phyloP scores from a whole-genome alignment of 2,797 vertebrate species.

The Takifugu rubripes region DNA sequence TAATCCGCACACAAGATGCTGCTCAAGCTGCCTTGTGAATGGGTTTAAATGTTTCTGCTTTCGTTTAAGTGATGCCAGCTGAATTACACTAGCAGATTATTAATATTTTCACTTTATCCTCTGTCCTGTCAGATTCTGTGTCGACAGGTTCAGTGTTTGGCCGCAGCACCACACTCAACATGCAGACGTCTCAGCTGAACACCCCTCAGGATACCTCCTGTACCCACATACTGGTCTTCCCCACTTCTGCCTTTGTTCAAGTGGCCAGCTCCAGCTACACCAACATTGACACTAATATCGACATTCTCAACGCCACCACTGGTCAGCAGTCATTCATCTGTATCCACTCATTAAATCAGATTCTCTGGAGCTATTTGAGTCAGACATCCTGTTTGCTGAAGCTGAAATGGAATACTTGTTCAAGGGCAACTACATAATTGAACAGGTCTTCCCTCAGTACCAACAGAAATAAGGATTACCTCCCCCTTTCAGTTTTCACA shows the following conservation, averaged over 20 bases:
- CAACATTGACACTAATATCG: constrained; percentile 94
- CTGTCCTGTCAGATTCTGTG: constrained; percentile 83
- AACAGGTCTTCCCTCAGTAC: constrained; percentile 4
- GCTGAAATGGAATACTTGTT: constrained; percentile 9
- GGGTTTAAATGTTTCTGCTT: no score
- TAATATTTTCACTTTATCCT: constrained; percentile 73
- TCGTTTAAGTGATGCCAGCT: no score
- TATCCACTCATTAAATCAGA: constrained; percentile 66
- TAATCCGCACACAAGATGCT: no score
- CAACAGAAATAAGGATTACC: no score
- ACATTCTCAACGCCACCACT: constrained; percentile 94
- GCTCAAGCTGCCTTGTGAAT: no score
- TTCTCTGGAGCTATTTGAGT: constrained; percentile 16
- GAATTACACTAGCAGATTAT: constrained; percentile 80
- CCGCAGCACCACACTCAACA: constrained; percentile 96
- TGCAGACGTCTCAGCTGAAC: constrained; percentile 97
- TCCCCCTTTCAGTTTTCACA: no score
- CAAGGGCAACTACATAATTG: constrained; percentile 14
- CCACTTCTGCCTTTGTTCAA: constrained; percentile 79
- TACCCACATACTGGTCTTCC: constrained; percentile 87
- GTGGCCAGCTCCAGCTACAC: constrained; percentile 93
- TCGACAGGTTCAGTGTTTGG: constrained; percentile 98
- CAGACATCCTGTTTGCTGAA: constrained; percentile 6
- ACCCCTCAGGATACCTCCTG: constrained; percentile 98
- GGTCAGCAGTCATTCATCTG: constrained; percentile 74